These are phyloP conservation scores for Cacatua alba DNA, from an alignment of 2,113 vertebrate genomes.

Conservation along the genomic window DNA sequence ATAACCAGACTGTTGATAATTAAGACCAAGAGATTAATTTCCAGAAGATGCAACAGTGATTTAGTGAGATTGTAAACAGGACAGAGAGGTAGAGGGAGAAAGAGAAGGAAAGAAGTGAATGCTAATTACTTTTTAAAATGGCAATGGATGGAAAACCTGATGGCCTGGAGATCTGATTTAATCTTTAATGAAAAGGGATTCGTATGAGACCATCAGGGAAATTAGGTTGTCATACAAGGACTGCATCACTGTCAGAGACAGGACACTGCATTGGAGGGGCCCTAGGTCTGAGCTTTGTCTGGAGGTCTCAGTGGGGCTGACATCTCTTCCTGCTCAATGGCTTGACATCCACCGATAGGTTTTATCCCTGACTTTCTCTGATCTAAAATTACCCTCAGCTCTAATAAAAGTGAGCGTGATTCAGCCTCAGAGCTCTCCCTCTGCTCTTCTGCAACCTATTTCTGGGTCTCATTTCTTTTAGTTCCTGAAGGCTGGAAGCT, in stretches of 20 bases:
- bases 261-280: rapidly evolving
- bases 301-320: neutral
- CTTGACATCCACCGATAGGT: neutral
- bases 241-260: constrained; percentile 32
- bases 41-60: constrained; percentile 16
- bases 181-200: constrained; percentile 55
- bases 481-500: constrained; percentile 88
- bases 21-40: constrained; percentile 46
- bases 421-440: neutral
- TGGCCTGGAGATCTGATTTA: constrained; percentile 37
- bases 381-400: constrained; percentile 11
- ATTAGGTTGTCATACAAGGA: constrained; percentile 62
- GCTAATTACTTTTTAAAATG: constrained; percentile 45
- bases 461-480: constrained; percentile 52
- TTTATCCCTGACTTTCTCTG: neutral
- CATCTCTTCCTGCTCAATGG: neutral
- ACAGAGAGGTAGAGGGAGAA: neutral
- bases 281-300: neutral
- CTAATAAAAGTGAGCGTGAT: neutral
- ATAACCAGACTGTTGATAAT: constrained; percentile 23
- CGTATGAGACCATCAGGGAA: neutral
- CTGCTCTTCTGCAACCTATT: neutral
- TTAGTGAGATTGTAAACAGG: constrained; percentile 44
- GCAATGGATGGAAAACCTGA: constrained; percentile 34
- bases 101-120: neutral